Base-by-base conservation (phyloP, 2,797 vertebrate genomes). In the Mus spretus region DNA sequence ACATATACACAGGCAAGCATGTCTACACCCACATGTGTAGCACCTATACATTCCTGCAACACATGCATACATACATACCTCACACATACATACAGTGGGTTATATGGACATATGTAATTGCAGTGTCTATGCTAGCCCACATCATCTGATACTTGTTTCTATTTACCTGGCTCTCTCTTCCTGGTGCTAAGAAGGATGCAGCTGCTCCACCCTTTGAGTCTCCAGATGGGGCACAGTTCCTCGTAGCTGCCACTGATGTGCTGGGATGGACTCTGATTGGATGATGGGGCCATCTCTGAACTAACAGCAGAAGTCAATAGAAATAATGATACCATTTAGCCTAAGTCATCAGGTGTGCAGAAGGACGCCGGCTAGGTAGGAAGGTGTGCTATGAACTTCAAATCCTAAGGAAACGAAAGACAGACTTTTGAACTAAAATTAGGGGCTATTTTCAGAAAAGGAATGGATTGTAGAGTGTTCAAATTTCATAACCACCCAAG, bases 121-220 rank as follows among this genome's bases (percentile, higher is more conserved):
- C 89, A 80, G 22, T 28, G 20, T 28, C 34, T 19, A 26, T 63
- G 53, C 7, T 55, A 59, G 50, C 31, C 44, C 50, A 65, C 2
- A 4, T n/a, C 37, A 77, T 22, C n/a, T 65, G 53, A 84, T 40
- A 20, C 53, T 44, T 85, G 44, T n/a, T 10, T 20, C 5, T 3
- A 28, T 19, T 44, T 17, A 53, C 67, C 24, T 3, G 14, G 34
- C 24, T 75, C 24, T 40, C 13, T 84, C 78, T 37, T 93, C 80
- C 3, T 53, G 92, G 78, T 91, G 57, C 75, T 87, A 81, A 95
- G 26, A 89, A 44, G 50, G 89, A 44, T 37, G 67, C 57, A 80
- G 72, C 12, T 80, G 79, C 44, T 72, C 82, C 74, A 59, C 1
- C 55, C 26, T 74, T 78, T 72, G 14, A 15, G 3, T 31, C 26